Evolutionary conservation across 2,888 invertebrate species (phyloP).

Genomic region (Dioctria linearis): DNA sequence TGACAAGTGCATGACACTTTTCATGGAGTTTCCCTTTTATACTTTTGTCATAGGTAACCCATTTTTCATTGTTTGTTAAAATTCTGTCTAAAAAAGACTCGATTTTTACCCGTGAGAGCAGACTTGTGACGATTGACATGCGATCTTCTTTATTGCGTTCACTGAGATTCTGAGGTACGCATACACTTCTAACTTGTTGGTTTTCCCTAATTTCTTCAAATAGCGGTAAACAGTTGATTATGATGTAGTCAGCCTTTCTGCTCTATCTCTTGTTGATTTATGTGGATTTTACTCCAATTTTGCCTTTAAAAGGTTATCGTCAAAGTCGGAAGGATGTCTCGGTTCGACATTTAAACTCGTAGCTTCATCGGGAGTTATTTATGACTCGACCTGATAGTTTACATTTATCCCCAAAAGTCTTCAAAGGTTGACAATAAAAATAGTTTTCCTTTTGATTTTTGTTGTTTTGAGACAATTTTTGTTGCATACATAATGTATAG

Average conservation of each 20-base stretch:
- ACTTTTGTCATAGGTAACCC: conserved; percentile 6
- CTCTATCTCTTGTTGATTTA: not conserved
- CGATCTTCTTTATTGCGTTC: conserved; percentile 15
- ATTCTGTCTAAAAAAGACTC: not conserved
- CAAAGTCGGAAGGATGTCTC: not conserved
- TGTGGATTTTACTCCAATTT: not conserved
- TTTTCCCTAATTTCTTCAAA: conserved; percentile 1
- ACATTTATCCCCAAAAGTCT: no score
- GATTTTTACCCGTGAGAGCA: not conserved
- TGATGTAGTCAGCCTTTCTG: no score
- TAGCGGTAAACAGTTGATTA: conserved; percentile 6
- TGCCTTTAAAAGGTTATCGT: not conserved
- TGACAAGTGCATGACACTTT: conserved; percentile 15
- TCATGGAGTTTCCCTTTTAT: conserved; percentile 14
- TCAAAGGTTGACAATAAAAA: no score
- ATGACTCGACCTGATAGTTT: conserved; percentile 10
- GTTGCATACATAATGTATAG: no score
- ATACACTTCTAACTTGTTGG: not conserved
- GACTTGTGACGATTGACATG: not conserved
- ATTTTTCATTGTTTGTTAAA: conserved; percentile 3
- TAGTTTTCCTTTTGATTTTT: no score
- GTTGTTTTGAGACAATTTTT: no score
- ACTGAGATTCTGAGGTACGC: conserved; percentile 5
- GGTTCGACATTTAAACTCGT: not conserved
- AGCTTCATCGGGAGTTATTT: not conserved